Evolutionary conservation across 2,797 vertebrate genomes (phyloP).

Genomic region (Danio choprae): DNA sequence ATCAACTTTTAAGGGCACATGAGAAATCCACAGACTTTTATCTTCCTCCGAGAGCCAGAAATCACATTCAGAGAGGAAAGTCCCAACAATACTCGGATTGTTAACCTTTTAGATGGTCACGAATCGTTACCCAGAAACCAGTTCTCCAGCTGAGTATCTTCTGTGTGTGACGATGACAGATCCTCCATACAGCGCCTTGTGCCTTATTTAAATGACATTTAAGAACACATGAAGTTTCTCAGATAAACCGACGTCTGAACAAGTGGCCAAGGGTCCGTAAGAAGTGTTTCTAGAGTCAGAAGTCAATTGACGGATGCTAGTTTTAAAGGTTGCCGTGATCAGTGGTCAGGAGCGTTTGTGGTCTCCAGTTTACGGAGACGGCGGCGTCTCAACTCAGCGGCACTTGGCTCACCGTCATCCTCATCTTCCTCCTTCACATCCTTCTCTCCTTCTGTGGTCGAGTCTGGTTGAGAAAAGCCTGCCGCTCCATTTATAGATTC

Average conservation of each 20-base stretch:
- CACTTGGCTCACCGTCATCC: slow-evolving; percentile 81
- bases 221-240: slow-evolving; percentile 41
- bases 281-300: slow-evolving; percentile 46
- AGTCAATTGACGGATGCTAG: slow-evolving; percentile 40
- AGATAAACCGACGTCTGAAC: slow-evolving; percentile 35
- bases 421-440: slow-evolving; percentile 67
- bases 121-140: slow-evolving; percentile 6
- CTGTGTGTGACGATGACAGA: not conserved
- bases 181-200: slow-evolving; percentile 29
- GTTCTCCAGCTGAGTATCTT: slow-evolving; percentile 21
- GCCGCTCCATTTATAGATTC: slow-evolving; percentile 65
- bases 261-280: slow-evolving; percentile 41
- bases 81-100: slow-evolving; percentile 9
- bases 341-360: slow-evolving; percentile 77
- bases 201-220: slow-evolving; percentile 42
- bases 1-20: slow-evolving; percentile 49
- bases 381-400: slow-evolving; percentile 86
- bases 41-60: slow-evolving; percentile 11
- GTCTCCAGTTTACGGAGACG: slow-evolving; percentile 91
- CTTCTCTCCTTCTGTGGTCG: slow-evolving; percentile 62
- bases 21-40: slow-evolving; percentile 40
- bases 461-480: slow-evolving; percentile 69
- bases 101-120: slow-evolving; percentile 17
- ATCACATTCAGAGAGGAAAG: slow-evolving; percentile 27
- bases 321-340: slow-evolving; percentile 62